Base-by-base conservation (phyloP, 2,797 vertebrate genomes). In the Varecia variegata region DNA sequence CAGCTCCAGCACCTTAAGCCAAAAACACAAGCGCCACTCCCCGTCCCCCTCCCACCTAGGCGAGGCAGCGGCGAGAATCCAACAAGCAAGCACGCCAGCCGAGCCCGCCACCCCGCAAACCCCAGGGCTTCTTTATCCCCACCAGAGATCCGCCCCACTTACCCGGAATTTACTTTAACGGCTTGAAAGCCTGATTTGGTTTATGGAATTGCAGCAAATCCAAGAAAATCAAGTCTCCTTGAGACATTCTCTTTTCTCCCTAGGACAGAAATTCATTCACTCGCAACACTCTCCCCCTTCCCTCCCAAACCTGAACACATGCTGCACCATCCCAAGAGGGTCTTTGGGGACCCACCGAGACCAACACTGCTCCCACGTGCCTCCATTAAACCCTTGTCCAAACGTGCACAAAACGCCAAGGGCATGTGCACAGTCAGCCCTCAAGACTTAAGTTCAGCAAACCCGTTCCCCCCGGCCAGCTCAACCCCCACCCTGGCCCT, bases 171-270 rank as follows among this genome's bases (percentile, higher is more conserved):
- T 91, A 93, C 84, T 93, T 93, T 45, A 92, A 89, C 14, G 52
- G 68, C 40, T n/a, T 5, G 20, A 92, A 92, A 77, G 80, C 85
- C 85, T 73, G 93, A 47, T 93, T 60, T 45, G 82, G 58, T 68
- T 93, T 81, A 81, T 20, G 23, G 43, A 94, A 94, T 12, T 87
- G 90, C 68, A 58, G 74, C 83, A 90, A 94, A 90, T 84, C 47
- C 65, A 80, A 70, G 74, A 77, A 94, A 90, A 96, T 7, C 71
- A 87, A 93, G 47, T 97, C 94, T 96, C 88, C 79, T 87, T 43
- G 35, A 91, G 56, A 58, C 70, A 58, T 47, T 91, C 18, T 50
- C 71, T 89, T 84, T 38, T 40, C 43, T 93, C 76, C 77, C 27
- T 88, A 94, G 35, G 65, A 81, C 20, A 9, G 45, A 85, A 56